A percentile compares a stretch with the other conserved stretches of the same genome.
phyloP scores from a whole-genome alignment of 2,888 invertebrate species.

The Eristalinus sepulchralis region DNA sequence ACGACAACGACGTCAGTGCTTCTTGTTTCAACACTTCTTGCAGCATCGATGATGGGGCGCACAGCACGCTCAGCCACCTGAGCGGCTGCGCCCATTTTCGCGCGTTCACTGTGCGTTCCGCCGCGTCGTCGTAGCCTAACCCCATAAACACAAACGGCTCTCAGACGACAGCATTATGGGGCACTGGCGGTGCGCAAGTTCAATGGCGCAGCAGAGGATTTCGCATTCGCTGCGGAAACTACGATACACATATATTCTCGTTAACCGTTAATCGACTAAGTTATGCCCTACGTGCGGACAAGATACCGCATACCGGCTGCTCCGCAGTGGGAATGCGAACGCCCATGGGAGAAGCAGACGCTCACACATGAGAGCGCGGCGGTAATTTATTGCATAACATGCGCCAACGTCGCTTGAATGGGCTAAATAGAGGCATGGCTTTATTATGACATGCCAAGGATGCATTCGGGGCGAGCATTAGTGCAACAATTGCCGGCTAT shows the following conservation, averaged over 20 bases:
- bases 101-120: background rate
- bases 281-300: conserved; percentile 42
- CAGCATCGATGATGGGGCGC: background rate
- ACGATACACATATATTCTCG: conserved; percentile 42
- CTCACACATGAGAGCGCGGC: conserved; percentile 2
- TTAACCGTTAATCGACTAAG: conserved; percentile 63
- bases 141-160: background rate
- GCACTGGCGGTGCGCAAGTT: conserved; percentile 52
- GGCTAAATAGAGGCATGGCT: conserved; percentile 56
- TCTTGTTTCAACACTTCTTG: conserved; percentile 51
- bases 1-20: conserved; percentile 28
- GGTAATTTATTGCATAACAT: conserved; percentile 50
- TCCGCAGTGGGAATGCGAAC: conserved; percentile 8
- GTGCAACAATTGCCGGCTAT: conserved; percentile 55
- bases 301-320: conserved; percentile 40
- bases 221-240: conserved; percentile 56
- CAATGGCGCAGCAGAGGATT: conserved; percentile 68
- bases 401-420: conserved; percentile 31
- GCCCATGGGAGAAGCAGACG: background rate
- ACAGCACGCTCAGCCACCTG: conserved; percentile 29
- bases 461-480: conserved; percentile 55
- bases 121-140: background rate
- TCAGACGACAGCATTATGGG: conserved; percentile 2
- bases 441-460: conserved; percentile 55
- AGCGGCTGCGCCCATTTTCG: conserved; percentile 37